Percentiles rank a stretch among this genome's conserved stretches.
phyloP scores from a whole-genome alignment of 2,113 vertebrate species.

The Burhinus oedicnemus region DNA sequence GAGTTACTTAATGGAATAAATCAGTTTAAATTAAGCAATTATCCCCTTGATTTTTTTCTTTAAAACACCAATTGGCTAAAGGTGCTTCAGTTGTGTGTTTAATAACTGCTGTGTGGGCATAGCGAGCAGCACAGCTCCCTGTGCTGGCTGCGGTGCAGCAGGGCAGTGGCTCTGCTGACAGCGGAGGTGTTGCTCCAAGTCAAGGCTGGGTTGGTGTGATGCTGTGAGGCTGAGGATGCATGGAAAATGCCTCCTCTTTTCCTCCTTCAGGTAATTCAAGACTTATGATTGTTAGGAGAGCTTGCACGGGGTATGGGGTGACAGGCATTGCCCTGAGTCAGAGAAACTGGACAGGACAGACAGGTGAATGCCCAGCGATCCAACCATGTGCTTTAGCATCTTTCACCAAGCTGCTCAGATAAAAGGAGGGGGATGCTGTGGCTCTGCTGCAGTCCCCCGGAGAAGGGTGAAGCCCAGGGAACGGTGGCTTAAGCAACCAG shows the following conservation, averaged over 20 bases:
- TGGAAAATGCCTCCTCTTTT: background rate
- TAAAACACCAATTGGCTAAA: background rate
- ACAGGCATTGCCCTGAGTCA: no score
- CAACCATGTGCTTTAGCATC: background rate
- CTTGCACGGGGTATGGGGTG: background rate
- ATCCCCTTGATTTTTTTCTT: conserved; percentile 38
- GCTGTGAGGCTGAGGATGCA: background rate
- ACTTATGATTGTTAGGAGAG: background rate
- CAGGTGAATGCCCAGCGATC: background rate
- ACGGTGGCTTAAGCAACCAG: no score
- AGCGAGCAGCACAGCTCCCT: accelerated
- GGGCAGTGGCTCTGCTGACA: background rate
- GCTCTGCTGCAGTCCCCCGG: background rate
- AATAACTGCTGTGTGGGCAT: accelerated
- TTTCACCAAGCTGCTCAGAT: no score
- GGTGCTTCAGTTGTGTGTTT: background rate
- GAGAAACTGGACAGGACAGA: background rate
- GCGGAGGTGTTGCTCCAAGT: background rate
- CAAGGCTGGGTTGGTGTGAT: accelerated
- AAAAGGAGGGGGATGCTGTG: no score
- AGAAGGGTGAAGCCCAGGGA: background rate
- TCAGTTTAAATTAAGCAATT: conserved; percentile 67
- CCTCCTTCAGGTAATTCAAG: background rate
- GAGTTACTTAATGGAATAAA: conserved; percentile 72
- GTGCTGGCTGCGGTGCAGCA: background rate